Percentiles rank a stretch among this genome's conserved stretches.
Evolutionary conservation across 2,113 vertebrate genomes (phyloP).

Genomic region (Paradoxurus hermaphroditus): DNA sequence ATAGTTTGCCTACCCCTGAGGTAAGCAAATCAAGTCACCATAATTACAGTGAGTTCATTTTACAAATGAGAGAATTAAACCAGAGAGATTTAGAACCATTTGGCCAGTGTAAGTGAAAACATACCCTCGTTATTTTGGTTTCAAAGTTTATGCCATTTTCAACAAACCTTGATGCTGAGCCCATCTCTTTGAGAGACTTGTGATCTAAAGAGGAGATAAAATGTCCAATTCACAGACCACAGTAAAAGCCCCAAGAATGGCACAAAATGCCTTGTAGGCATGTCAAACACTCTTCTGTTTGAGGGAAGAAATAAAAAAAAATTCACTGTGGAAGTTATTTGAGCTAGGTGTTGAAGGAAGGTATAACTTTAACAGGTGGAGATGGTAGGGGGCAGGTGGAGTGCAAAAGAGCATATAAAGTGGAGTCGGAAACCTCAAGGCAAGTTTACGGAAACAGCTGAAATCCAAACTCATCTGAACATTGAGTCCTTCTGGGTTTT

Average conservation of each 20-base stretch:
- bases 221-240: background rate
- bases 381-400: background rate
- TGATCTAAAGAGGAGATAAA: background rate
- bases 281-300: background rate
- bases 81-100: background rate
- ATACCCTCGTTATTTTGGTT: conserved; percentile 18
- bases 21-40: background rate
- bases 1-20: background rate
- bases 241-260: background rate
- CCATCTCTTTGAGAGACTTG: background rate
- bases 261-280: background rate
- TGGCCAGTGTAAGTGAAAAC: background rate
- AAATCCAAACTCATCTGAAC: background rate
- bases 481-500: background rate
- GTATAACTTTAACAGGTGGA: background rate
- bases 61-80: background rate
- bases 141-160: background rate
- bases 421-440: background rate
- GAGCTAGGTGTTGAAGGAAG: background rate
- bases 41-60: background rate
- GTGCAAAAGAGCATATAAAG: background rate
- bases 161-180: background rate
- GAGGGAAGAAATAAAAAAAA: background rate
- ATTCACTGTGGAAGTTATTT: background rate
- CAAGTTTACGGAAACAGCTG: background rate